These are phyloP conservation scores for Spongilla lacustris DNA, from an alignment of 37 sponge, comb jelly and placozoan genomes.

Conservation along the genomic window DNA sequence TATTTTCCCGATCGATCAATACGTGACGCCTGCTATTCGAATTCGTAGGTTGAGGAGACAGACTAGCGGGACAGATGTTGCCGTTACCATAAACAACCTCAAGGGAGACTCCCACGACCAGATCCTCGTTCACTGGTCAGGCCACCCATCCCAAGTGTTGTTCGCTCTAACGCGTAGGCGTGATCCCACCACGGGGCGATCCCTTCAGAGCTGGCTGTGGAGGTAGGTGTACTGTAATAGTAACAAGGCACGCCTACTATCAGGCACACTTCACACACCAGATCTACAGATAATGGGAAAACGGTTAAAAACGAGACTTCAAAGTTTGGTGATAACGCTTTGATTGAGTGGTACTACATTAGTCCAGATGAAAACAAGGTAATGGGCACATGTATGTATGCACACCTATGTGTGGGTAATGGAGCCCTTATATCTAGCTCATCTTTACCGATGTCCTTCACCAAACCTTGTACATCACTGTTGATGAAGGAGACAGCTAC, in stretches of 20 bases:
- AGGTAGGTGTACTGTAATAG: constrained; percentile 3
- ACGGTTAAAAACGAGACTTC: constrained; percentile 63
- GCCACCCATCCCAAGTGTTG: constrained; percentile 54
- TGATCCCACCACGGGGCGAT: neutral
- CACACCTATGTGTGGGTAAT: neutral
- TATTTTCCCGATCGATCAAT: too few species aligned
- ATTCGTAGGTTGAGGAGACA: neutral
- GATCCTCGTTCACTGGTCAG: constrained; percentile 70
- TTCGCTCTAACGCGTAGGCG: constrained; percentile 53
- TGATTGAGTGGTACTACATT: constrained; percentile 60
- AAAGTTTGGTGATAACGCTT: constrained; percentile 25
- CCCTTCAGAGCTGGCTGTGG: constrained; percentile 70
- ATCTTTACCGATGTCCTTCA: constrained; percentile 65
- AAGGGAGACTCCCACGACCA: constrained; percentile 33
- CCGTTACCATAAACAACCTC: neutral
- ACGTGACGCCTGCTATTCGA: neutral
- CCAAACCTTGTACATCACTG: constrained; percentile 49
- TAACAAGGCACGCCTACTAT: neutral
- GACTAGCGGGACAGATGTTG: neutral
- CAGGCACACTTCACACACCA: neutral
- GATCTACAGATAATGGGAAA: constrained; percentile 78
- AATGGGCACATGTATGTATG: neutral
- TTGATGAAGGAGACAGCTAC: constrained; percentile 74
- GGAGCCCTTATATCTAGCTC: constrained; percentile 49
- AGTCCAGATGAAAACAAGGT: constrained; percentile 41